Evolutionary conservation across 2,888 invertebrate species (phyloP).

Genomic region (Eristalinus sepulchralis): DNA sequence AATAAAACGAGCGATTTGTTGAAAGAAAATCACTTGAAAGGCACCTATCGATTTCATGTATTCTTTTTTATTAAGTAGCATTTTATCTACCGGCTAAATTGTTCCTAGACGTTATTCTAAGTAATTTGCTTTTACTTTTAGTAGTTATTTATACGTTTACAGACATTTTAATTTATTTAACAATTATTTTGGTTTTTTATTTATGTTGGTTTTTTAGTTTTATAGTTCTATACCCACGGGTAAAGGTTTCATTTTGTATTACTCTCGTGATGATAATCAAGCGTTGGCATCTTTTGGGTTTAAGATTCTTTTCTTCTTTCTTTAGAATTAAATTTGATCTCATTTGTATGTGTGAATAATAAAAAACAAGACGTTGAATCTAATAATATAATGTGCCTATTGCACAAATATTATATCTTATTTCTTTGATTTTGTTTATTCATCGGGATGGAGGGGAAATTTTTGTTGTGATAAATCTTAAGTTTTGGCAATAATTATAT

Average conservation of each 20-base stretch:
- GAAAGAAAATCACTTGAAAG: slow-evolving; percentile 50
- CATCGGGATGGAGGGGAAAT: slow-evolving; percentile 25
- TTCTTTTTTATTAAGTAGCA: slow-evolving; percentile 22
- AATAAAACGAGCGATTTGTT: not conserved
- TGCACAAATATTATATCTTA: not conserved
- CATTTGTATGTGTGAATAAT: slow-evolving; percentile 25
- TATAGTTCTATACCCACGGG: slow-evolving; percentile 28
- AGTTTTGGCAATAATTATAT: slow-evolving; percentile 63
- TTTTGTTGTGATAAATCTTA: slow-evolving; percentile 44
- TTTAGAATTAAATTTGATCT: slow-evolving; percentile 10
- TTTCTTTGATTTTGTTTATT: not conserved
- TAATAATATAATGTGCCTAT: slow-evolving; percentile 33
- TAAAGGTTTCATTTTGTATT: not conserved
- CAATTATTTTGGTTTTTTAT: slow-evolving; percentile 17
- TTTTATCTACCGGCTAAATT: slow-evolving; percentile 40
- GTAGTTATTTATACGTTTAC: slow-evolving; percentile 17
- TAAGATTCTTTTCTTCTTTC: not conserved
- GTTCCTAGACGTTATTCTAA: slow-evolving; percentile 30
- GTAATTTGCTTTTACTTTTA: slow-evolving; percentile 13
- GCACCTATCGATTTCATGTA: slow-evolving; percentile 65
- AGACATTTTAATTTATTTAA: slow-evolving; percentile 32
- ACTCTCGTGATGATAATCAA: slow-evolving; percentile 41
- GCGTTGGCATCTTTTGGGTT: slow-evolving; percentile 68
- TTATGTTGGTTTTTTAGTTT: slow-evolving; percentile 18
- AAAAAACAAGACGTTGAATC: slow-evolving; percentile 26